Evolutionary conservation across 2,797 vertebrate genomes (phyloP).

Genomic region (Myotis findleyi): DNA sequence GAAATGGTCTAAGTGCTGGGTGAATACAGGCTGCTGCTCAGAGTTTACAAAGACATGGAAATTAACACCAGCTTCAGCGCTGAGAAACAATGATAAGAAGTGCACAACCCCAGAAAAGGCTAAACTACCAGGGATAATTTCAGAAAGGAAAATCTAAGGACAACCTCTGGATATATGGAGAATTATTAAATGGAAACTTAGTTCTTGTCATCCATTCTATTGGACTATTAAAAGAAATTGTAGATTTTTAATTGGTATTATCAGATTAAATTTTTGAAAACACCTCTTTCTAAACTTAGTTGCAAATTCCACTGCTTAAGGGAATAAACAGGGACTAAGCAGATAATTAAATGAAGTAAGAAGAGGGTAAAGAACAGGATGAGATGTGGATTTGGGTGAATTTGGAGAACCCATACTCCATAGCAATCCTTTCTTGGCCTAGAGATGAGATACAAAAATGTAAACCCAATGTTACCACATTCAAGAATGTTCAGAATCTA

Average conservation of each 20-base stretch:
- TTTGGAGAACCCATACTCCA: neutral
- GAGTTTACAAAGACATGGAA: neutral
- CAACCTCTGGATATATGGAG: neutral
- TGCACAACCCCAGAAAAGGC: neutral
- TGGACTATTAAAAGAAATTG: neutral
- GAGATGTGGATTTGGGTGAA: neutral
- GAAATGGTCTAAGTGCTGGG: neutral
- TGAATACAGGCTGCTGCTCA: neutral
- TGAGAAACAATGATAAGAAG: neutral
- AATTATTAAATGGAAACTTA: neutral
- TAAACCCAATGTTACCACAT: neutral
- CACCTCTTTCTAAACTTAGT: neutral
- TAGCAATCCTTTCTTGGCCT: neutral
- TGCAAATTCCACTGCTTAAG: neutral
- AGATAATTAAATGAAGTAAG: neutral
- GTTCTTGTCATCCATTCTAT: neutral
- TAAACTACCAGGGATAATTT: neutral
- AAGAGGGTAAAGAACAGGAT: neutral
- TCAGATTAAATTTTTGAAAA: neutral
- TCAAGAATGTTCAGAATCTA: neutral
- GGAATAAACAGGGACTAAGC: neutral
- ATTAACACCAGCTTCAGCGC: fast-evolving
- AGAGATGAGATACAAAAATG: neutral
- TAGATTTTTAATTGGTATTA: neutral
- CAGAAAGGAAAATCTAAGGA: neutral